Evolutionary conservation across 2,888 invertebrate genomes (phyloP).

Genomic region (Heterodera filipjevi): DNA sequence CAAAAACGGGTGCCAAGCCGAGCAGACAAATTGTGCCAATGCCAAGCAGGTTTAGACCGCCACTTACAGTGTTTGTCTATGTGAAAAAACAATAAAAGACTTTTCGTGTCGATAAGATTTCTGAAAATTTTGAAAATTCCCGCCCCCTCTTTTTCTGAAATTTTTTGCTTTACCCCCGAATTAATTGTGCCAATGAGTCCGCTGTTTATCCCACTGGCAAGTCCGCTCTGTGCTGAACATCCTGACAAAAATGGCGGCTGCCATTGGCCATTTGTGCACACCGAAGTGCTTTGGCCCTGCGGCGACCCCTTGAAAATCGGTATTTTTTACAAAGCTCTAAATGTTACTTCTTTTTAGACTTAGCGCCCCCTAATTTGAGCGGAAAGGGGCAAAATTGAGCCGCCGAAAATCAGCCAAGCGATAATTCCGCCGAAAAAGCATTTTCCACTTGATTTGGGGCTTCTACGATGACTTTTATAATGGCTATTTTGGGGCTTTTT

Average conservation of each 20-base stretch:
- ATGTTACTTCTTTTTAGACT: no score
- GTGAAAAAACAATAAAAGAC: not conserved
- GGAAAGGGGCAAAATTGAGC: no score
- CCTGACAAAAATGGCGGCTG: constrained; percentile 22
- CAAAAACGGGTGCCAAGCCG: not conserved
- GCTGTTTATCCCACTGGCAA: not conserved
- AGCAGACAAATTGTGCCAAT: not conserved
- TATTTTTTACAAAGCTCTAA: not conserved
- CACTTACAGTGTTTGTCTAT: not conserved
- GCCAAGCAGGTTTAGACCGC: not conserved
- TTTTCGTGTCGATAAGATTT: no score
- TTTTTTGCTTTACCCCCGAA: not conserved
- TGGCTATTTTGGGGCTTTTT: no score
- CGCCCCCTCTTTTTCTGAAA: no score
- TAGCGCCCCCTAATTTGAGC: no score
- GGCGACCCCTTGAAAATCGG: not conserved
- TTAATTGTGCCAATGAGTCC: constrained; percentile 11
- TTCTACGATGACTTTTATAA: no score
- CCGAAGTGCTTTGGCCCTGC: constrained; percentile 19
- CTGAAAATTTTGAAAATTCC: no score
- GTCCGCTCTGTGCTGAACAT: not conserved
- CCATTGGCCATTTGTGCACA: constrained; percentile 37
- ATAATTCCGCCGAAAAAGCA: no score
- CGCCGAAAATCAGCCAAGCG: no score
- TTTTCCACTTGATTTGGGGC: no score